phyloP scores from a whole-genome alignment of 2,888 invertebrate species.

The Cheilosia grossa region DNA sequence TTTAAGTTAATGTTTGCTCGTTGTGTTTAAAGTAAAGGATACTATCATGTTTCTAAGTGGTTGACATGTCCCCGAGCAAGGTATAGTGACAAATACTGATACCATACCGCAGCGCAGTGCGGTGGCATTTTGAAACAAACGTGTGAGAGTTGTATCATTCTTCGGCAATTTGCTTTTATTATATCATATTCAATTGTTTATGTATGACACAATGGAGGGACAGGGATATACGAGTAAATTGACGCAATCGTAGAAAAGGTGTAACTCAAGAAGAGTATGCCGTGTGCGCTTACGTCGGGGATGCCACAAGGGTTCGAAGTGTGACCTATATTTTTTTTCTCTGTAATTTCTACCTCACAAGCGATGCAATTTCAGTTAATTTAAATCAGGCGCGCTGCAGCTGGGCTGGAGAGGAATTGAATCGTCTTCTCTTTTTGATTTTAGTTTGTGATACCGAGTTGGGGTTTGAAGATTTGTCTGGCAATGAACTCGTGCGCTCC shows the following conservation, averaged over 20 bases:
- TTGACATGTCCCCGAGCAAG: slow-evolving; percentile 25
- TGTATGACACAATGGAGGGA: background rate
- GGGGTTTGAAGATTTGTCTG: background rate
- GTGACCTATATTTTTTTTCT: background rate
- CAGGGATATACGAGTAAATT: background rate
- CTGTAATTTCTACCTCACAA: background rate
- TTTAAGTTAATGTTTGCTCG: slow-evolving; percentile 49
- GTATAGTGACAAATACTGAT: background rate
- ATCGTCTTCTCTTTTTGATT: too few species aligned
- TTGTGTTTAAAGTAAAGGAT: slow-evolving; percentile 43
- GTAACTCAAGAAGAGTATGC: slow-evolving; percentile 27
- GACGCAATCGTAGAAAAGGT: slow-evolving; percentile 13
- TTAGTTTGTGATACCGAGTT: background rate
- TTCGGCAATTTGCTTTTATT: slow-evolving; percentile 50
- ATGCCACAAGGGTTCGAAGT: background rate
- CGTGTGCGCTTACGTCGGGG: background rate
- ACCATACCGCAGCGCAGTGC: background rate
- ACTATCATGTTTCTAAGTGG: slow-evolving; percentile 52
- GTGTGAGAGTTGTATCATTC: slow-evolving; percentile 31
- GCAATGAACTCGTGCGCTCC: background rate
- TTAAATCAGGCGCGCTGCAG: background rate
- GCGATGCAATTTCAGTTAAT: background rate
- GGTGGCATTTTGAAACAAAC: slow-evolving; percentile 16
- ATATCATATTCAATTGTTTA: slow-evolving; percentile 55
- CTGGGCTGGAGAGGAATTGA: too few species aligned